Evolutionary conservation across 2,888 invertebrate species (phyloP).

Genomic region (Tetropium fuscum): DNA sequence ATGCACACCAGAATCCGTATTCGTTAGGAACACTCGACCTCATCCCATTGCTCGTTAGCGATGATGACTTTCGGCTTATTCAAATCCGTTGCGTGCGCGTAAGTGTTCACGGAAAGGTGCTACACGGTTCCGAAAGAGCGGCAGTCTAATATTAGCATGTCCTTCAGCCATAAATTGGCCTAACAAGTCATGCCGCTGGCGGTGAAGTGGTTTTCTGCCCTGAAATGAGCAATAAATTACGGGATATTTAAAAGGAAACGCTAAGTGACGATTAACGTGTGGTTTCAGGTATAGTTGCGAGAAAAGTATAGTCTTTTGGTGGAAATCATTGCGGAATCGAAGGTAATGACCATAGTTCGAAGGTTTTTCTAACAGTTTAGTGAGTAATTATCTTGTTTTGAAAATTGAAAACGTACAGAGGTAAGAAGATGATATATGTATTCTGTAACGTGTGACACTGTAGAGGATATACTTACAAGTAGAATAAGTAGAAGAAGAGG

Average conservation of each 20-base stretch:
- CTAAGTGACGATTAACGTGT: conserved; percentile 7
- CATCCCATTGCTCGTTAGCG: conserved; percentile 11
- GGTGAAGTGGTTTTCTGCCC: conserved; percentile 15
- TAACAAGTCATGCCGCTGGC: conserved; percentile 33
- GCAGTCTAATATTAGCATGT: conserved; percentile 35
- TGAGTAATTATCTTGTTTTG: too few relatives aligned
- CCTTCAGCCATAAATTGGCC: conserved; percentile 37
- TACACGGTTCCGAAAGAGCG: conserved; percentile 12
- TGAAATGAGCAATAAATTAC: conserved; percentile 6
- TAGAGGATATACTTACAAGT: too few relatives aligned
- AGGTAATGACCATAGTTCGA: too few relatives aligned
- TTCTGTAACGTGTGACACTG: too few relatives aligned
- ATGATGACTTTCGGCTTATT: conserved; percentile 16
- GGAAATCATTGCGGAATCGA: too few relatives aligned
- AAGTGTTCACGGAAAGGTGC: conserved; percentile 15
- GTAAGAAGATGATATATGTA: too few relatives aligned
- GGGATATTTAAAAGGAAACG: neutral
- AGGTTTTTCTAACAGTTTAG: too few relatives aligned
- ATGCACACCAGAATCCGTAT: conserved; percentile 6
- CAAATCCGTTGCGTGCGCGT: conserved; percentile 6
- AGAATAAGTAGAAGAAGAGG: too few relatives aligned
- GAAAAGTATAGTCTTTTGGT: too few relatives aligned
- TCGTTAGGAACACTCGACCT: conserved; percentile 12
- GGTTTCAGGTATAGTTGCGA: neutral
- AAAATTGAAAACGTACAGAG: too few relatives aligned